phyloP scores from a whole-genome alignment of 2,888 invertebrate species.

The Stictocephala bisonia region DNA sequence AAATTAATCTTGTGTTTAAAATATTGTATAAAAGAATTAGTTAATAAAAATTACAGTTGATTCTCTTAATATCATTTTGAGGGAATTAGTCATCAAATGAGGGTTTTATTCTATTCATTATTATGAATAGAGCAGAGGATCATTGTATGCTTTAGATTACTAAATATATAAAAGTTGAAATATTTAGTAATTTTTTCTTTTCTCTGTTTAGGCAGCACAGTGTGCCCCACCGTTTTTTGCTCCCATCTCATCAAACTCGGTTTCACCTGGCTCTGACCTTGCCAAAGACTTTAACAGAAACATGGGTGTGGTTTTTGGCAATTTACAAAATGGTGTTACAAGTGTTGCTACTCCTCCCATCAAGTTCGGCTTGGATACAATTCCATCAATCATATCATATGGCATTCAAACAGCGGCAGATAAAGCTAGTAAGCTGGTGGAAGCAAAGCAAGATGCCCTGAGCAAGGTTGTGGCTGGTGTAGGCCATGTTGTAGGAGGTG shows the following conservation, averaged over 20 bases:
- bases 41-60: too few relatives aligned
- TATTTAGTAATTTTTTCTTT: background rate
- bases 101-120: too few relatives aligned
- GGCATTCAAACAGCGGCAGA: background rate
- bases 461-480: background rate
- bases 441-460: background rate
- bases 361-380: background rate
- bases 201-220: background rate
- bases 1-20: too few relatives aligned
- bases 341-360: background rate
- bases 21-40: too few relatives aligned
- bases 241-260: background rate
- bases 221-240: background rate
- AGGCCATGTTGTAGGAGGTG: conserved; percentile 2
- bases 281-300: background rate
- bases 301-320: background rate
- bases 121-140: too few relatives aligned
- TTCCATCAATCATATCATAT: background rate
- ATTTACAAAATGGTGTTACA: background rate
- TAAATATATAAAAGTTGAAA: too few relatives aligned
- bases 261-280: background rate
- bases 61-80: too few relatives aligned
- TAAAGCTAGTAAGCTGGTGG: background rate
- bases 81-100: too few relatives aligned
- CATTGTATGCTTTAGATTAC: too few relatives aligned